Base-by-base conservation (phyloP, 2,888 invertebrate genomes). In the Drosophila vallismaia region DNA sequence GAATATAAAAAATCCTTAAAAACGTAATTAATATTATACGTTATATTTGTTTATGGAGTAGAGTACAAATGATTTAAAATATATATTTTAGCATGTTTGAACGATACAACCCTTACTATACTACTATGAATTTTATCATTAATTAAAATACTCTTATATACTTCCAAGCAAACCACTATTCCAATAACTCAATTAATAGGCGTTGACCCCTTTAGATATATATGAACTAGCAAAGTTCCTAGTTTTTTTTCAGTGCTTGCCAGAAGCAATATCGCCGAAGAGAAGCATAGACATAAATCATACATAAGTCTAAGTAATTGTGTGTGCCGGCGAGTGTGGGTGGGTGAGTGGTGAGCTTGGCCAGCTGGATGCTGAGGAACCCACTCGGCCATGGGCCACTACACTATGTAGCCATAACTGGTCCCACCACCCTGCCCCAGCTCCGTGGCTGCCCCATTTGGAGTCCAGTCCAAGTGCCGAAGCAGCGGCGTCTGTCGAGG, bases 241-340 rank as follows among this genome's bases (percentile, higher is more conserved):
- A 7, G 19, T 26, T 53, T 71, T 54, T n/a, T 19, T 12, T 7
- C 12, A 46, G 63, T 63, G 64, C 29, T 12, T 31, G 50, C 46
- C 48, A 50, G 49, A 57, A 48, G 56, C 60, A 57, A 64, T 70
- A 42, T 49, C 42, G 51, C 59, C 68, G 48, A 70, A 46, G 60
- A 46, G 57, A 49, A 44, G 74, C 58, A 59, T 48, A 40, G 55
- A 54, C 67, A 74, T 74, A 74, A 74, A 72, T 72, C 74, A 67
- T 72, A 54, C 51, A 72, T 74, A 81, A 86, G 87, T 80, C 87
- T 73, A 80, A 81, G 81, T 86, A 84, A 86, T 86, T 81, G 87
- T 80, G 75, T 77, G 66, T 56, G 85, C 58, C 75, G 52, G 51
- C 28, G 31, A 46, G 72, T 71, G 58, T 29, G 42, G 45, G 36